These are phyloP conservation scores for Phallusia fumigata DNA, from an alignment of 23 tunicate genomes.

Conservation along the genomic window DNA sequence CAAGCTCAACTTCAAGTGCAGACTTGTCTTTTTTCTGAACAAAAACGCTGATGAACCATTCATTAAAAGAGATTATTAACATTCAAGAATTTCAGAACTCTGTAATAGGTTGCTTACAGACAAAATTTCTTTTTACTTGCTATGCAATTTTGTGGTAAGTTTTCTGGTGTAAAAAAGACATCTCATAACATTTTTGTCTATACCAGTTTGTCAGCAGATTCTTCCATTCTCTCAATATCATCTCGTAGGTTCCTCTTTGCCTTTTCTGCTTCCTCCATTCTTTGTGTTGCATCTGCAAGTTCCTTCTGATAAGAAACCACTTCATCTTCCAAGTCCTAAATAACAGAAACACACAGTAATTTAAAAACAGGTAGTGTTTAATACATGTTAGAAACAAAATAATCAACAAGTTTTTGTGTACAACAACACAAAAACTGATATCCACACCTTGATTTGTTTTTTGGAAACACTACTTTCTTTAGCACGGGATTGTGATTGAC, in stretches of 20 bases:
- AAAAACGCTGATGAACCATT: neutral
- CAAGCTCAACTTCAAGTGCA: neutral
- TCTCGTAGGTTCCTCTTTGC: slow-evolving; percentile 44
- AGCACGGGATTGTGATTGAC: slow-evolving; percentile 53
- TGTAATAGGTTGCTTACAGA: too few relatives aligned
- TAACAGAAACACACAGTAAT: neutral
- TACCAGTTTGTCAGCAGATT: slow-evolving; percentile 48
- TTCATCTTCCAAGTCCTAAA: slow-evolving; percentile 73
- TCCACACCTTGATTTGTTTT: slow-evolving; percentile 65
- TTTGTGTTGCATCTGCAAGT: slow-evolving; percentile 48
- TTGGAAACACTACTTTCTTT: slow-evolving; percentile 55
- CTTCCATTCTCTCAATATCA: slow-evolving; percentile 55
- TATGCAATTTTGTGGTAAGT: too few relatives aligned
- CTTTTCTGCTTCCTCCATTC: slow-evolving; percentile 61
- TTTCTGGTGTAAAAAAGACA: too few relatives aligned
- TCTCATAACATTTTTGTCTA: too few relatives aligned
- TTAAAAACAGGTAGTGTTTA: neutral
- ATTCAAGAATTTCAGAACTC: too few relatives aligned
- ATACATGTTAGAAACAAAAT: neutral
- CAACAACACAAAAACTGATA: neutral
- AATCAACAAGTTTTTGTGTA: neutral
- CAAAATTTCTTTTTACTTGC: too few relatives aligned
- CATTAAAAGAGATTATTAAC: too few relatives aligned
- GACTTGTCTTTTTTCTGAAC: neutral
- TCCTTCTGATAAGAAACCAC: slow-evolving; percentile 67